Conservation (phyloP, 2,113 vertebrate genomes). For the Dendropsophus ebraccatus region DNA sequence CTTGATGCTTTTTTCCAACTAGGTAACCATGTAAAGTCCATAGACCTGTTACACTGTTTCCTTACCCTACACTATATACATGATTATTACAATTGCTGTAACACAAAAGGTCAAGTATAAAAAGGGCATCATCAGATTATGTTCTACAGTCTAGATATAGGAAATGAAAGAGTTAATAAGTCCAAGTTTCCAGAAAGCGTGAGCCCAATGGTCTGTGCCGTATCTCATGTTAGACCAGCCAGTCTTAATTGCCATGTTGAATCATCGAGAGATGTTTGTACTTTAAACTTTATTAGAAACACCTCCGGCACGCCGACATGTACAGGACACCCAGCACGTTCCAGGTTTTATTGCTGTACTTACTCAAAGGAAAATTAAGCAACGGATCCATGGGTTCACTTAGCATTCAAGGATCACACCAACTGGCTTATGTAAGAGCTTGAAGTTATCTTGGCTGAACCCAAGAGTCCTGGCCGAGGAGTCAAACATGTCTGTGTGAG, state of each 20-base stretch:
- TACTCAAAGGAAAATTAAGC: constrained; percentile 49
- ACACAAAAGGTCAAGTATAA: no score
- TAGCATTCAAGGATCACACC: constrained; percentile 30
- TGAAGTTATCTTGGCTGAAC: constrained; percentile 25
- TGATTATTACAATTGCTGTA: no score
- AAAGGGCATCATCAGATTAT: not conserved
- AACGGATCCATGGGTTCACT: constrained; percentile 8
- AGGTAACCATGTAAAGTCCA: no score
- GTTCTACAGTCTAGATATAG: not conserved
- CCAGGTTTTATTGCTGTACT: constrained; percentile 46
- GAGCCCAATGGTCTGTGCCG: not conserved
- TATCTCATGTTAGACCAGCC: constrained; percentile 22
- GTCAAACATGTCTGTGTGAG: not conserved
- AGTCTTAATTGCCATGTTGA: constrained; percentile 43
- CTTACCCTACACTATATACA: no score
- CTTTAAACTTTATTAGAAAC: constrained; percentile 41
- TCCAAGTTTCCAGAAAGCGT: constrained; percentile 8
- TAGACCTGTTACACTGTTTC: no score
- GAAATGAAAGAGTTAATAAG: not conserved
- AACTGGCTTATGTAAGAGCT: constrained; percentile 3
- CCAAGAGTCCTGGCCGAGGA: not conserved
- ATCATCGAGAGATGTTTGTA: constrained; percentile 27
- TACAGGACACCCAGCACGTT: constrained; percentile 44
- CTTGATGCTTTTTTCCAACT: no score
- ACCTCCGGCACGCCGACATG: constrained; percentile 19